phyloP scores from a whole-genome alignment of 2,113 vertebrate species.

The Corvus moneduloides region DNA sequence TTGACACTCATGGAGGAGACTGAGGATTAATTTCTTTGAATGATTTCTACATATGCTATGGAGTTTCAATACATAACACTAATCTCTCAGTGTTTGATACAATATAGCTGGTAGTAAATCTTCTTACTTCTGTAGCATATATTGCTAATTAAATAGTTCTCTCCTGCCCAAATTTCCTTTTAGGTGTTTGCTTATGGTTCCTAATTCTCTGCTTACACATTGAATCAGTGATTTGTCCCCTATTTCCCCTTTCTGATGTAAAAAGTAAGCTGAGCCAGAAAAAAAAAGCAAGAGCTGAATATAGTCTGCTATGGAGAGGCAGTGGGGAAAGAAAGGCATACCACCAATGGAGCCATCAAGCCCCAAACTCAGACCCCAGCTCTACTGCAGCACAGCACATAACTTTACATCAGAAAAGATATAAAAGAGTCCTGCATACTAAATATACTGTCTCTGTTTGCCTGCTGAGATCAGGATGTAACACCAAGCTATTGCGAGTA shows the following conservation, averaged over 20 bases:
- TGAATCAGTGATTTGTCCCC: neutral
- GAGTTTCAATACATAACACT: neutral
- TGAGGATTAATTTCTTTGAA: neutral
- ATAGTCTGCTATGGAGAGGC: neutral
- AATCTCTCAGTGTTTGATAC: neutral
- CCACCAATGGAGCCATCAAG: fast-evolving
- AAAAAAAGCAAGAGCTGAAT: neutral
- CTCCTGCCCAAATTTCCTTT: neutral
- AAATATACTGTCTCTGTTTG: neutral
- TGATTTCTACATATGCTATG: neutral
- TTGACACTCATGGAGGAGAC: neutral
- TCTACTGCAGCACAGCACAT: neutral
- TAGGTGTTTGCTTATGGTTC: neutral
- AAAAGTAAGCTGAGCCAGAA: neutral
- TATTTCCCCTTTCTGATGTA: neutral
- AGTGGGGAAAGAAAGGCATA: neutral
- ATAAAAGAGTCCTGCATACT: neutral
- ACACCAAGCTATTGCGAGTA: fast-evolving
- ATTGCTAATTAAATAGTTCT: neutral
- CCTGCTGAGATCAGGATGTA: neutral
- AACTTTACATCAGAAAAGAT: neutral
- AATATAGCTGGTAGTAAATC: neutral
- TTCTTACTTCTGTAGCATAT: neutral
- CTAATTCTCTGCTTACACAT: neutral
- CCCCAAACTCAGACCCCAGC: neutral